Percentiles rank a stretch among this genome's conserved stretches.
Evolutionary conservation across 2,797 vertebrate species (phyloP).

Genomic region (Lepilemur septentrionalis): DNA sequence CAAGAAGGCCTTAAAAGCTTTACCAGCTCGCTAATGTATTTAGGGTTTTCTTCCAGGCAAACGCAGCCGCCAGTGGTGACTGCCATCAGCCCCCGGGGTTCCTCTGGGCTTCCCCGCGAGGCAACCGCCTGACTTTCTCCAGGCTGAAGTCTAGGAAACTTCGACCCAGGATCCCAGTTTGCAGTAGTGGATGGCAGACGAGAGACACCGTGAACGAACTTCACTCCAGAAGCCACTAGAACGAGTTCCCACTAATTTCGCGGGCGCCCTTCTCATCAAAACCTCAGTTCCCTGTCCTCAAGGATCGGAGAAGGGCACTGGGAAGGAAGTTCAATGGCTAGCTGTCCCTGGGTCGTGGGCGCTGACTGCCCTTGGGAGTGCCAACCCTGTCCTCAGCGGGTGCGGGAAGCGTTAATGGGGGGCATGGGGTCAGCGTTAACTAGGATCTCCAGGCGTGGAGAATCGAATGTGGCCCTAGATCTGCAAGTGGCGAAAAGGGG

Average conservation of each 20-base stretch:
- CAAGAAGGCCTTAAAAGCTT: constrained; percentile 75
- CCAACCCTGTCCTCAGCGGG: neutral
- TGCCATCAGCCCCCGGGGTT: constrained; percentile 42
- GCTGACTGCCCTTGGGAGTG: neutral
- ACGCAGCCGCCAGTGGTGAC: neutral
- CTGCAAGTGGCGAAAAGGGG: neutral
- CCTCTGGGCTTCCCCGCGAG: neutral
- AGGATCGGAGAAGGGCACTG: neutral
- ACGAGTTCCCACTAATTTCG: constrained; percentile 7
- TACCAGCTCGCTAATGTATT: constrained; percentile 59
- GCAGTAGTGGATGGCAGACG: neutral
- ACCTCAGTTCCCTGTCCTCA: neutral
- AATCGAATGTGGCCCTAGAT: neutral
- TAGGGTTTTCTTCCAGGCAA: constrained; percentile 62
- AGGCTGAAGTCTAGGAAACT: neutral
- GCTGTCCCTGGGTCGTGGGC: neutral
- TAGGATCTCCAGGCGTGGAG: neutral
- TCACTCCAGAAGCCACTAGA: neutral
- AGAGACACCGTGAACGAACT: neutral
- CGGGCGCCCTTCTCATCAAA: neutral
- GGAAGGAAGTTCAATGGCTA: neutral
- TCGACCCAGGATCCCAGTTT: neutral
- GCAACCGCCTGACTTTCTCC: neutral
- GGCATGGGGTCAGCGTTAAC: neutral
- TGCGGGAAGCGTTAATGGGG: neutral